Conservation (phyloP, 2,888 invertebrate genomes). For the Punctoribates punctum region DNA sequence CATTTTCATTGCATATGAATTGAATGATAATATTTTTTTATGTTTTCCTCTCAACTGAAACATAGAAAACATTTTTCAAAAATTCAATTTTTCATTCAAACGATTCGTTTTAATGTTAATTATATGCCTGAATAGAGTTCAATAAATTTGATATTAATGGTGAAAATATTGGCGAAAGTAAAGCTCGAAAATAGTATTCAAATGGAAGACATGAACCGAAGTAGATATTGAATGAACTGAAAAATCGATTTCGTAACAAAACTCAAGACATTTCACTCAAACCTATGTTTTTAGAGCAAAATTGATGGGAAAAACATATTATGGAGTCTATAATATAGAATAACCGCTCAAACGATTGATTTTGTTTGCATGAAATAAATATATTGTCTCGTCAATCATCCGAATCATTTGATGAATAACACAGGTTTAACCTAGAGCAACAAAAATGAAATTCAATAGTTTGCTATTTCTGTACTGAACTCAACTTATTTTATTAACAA, state of each 20-base stretch:
- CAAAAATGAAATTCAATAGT: background rate
- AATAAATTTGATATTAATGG: background rate
- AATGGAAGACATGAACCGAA: background rate
- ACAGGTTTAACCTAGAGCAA: background rate
- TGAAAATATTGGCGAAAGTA: background rate
- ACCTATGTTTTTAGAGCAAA: background rate
- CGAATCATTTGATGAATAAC: background rate
- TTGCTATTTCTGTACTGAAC: background rate
- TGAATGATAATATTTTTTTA: too few species aligned
- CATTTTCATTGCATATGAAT: too few species aligned
- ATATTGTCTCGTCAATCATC: slow-evolving; percentile 6
- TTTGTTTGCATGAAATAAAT: background rate
- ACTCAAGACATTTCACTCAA: background rate
- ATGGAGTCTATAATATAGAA: background rate
- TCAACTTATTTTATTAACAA: background rate
- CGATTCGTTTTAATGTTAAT: background rate
- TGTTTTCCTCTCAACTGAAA: background rate
- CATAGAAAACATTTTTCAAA: background rate
- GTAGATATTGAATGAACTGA: background rate
- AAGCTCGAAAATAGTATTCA: background rate
- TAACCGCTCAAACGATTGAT: background rate
- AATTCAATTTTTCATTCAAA: background rate
- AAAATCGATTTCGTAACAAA: background rate
- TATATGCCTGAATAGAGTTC: background rate
- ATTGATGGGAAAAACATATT: background rate